phyloP scores from a whole-genome alignment of 2,888 invertebrate species.

The Diabrotica balteata region DNA sequence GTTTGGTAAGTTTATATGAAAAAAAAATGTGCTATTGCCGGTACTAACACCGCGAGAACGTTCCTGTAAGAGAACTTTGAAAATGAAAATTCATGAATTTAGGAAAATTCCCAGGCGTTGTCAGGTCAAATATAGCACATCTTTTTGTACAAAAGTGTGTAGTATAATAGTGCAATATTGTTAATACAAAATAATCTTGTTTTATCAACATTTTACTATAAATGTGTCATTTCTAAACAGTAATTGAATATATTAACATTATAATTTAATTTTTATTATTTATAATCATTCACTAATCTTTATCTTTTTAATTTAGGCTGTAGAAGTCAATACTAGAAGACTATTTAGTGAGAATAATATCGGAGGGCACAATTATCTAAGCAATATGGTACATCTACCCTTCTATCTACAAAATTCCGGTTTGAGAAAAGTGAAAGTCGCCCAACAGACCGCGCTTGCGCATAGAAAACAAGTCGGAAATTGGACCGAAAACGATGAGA shows the following conservation, averaged over 20 bases:
- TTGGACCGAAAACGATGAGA: conserved; percentile 67
- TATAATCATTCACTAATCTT: not conserved
- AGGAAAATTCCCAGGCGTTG: too few relatives aligned
- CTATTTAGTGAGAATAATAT: conserved; percentile 91
- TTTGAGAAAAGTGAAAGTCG: conserved; percentile 84
- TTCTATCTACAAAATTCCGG: conserved; percentile 98
- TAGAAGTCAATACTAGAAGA: conserved; percentile 86
- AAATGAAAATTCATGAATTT: too few relatives aligned
- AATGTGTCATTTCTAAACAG: too few relatives aligned
- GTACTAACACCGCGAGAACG: too few relatives aligned
- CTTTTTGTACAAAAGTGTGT: too few relatives aligned
- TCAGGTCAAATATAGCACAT: too few relatives aligned
- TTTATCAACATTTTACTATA: too few relatives aligned
- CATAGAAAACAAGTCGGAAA: conserved; percentile 58
- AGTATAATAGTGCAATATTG: too few relatives aligned
- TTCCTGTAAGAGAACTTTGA: too few relatives aligned
- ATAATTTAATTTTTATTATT: not conserved
- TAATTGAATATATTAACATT: not conserved
- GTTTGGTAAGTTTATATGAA: too few relatives aligned
- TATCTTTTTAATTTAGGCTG: conserved; percentile 67
- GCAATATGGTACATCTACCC: conserved; percentile 96
- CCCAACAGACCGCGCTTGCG: conserved; percentile 78
- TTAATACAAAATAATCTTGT: too few relatives aligned
- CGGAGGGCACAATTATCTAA: conserved; percentile 92
- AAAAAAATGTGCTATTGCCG: too few relatives aligned